These are phyloP conservation scores for Diadema setosum DNA, from an alignment of 35 echinoderm and acorn worm species.

Conservation along the genomic window DNA sequence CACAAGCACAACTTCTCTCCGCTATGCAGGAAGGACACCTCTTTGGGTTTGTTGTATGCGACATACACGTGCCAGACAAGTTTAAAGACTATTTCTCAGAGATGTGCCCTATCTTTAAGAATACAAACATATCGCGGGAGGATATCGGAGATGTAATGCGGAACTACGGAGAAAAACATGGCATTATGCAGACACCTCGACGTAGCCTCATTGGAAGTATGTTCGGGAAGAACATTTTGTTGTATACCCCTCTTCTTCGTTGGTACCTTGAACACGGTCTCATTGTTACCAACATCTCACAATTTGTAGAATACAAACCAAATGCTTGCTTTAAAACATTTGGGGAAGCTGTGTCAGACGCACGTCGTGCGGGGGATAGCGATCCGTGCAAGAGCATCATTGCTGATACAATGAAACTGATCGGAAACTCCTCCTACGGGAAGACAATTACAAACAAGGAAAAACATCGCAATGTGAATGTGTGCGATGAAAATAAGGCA, in stretches of 20 bases:
- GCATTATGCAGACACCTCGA: not conserved
- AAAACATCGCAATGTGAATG: slow-evolving; percentile 30
- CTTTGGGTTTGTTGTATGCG: slow-evolving; percentile 37
- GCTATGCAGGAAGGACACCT: not conserved
- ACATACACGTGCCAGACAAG: not conserved
- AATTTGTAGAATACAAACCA: slow-evolving; percentile 19
- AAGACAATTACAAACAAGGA: slow-evolving; percentile 57
- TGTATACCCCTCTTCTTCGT: slow-evolving; percentile 1
- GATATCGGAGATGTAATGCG: slow-evolving; percentile 55
- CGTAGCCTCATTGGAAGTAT: slow-evolving; percentile 47
- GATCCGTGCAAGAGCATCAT: slow-evolving; percentile 26
- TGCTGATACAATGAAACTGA: slow-evolving; percentile 61
- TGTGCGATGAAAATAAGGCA: not conserved
- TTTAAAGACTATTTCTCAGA: slow-evolving; percentile 27
- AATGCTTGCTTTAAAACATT: slow-evolving; percentile 9
- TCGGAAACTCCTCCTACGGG: slow-evolving; percentile 53
- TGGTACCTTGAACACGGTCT: slow-evolving; percentile 39
- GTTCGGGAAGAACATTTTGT: slow-evolving; percentile 3
- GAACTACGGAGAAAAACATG: not conserved
- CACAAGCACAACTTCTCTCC: not conserved
- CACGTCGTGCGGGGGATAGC: not conserved
- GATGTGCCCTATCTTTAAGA: slow-evolving; percentile 79
- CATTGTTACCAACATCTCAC: slow-evolving; percentile 2
- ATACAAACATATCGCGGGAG: not conserved
- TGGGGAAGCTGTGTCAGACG: slow-evolving; percentile 27